phyloP scores from a whole-genome alignment of 2,113 vertebrate genomes.

The Phrynosoma platyrhinos region DNA sequence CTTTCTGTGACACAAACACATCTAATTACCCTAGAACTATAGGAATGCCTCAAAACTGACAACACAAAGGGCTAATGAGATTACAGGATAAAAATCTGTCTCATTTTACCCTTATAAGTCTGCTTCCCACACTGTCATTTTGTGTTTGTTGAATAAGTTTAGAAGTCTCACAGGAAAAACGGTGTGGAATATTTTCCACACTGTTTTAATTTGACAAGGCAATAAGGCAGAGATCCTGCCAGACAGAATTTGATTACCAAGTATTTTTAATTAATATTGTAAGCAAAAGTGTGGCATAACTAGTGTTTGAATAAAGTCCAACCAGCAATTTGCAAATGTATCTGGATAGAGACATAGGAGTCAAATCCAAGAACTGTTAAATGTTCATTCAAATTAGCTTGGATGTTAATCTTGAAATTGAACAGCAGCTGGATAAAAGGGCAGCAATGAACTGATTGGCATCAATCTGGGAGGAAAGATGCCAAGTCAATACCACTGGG shows the following conservation, averaged over 20 bases:
- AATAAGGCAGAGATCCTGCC: slow-evolving; percentile 50
- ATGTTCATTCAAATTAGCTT: slow-evolving; percentile 5
- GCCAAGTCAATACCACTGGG: neutral
- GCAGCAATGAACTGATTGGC: slow-evolving; percentile 9
- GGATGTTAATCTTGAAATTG: neutral
- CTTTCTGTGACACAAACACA: neutral
- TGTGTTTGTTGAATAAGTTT: slow-evolving; percentile 68
- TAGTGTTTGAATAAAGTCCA: neutral
- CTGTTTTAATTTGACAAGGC: slow-evolving; percentile 70
- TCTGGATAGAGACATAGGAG: neutral
- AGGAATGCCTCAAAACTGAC: slow-evolving; percentile 56
- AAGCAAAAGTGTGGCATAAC: neutral
- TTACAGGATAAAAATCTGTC: slow-evolving; percentile 34
- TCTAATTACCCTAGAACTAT: neutral
- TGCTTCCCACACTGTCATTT: slow-evolving; percentile 68
- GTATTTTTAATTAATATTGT: slow-evolving; percentile 42
- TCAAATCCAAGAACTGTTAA: neutral
- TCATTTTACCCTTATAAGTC: slow-evolving; percentile 58
- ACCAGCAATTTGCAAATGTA: neutral
- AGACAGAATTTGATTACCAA: slow-evolving; percentile 48
- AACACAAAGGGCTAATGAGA: neutral
- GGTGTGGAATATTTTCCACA: slow-evolving; percentile 60
- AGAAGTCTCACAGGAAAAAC: slow-evolving; percentile 63
- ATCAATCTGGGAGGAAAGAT: neutral
- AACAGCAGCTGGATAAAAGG: slow-evolving; percentile 28